Evolutionary conservation across 2,113 vertebrate genomes (phyloP).

Genomic region (Chelonoidis abingdonii): DNA sequence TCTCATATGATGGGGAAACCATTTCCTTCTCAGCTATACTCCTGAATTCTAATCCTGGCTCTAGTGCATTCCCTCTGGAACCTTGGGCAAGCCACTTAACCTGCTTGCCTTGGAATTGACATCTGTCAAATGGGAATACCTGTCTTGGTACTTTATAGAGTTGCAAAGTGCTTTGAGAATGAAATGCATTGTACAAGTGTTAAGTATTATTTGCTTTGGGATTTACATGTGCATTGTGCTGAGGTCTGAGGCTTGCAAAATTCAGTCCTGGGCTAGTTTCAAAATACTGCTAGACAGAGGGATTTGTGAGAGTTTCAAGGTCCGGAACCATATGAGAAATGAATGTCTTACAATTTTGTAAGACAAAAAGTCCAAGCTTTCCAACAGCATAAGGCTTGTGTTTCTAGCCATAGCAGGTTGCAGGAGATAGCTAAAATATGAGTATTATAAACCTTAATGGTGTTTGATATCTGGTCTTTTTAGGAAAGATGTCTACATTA

Average conservation of each 20-base stretch:
- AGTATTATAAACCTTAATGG: not conserved
- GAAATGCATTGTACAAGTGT: not conserved
- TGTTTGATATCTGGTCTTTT: not conserved
- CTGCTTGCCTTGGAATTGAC: not conserved
- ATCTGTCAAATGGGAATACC: not conserved
- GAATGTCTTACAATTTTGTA: not conserved
- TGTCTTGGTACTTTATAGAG: not conserved
- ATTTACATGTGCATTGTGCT: not conserved
- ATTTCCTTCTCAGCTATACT: not conserved
- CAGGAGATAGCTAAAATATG: not conserved
- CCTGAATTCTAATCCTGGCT: not conserved
- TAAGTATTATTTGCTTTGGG: not conserved
- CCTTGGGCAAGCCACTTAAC: not conserved
- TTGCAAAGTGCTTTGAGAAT: not conserved
- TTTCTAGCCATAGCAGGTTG: not conserved
- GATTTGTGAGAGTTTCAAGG: not conserved
- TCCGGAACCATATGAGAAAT: not conserved
- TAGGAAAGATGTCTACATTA: not conserved
- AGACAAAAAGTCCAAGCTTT: not conserved
- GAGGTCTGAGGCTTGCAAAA: not conserved
- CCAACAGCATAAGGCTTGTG: not conserved
- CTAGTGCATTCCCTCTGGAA: not conserved
- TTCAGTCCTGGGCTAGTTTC: not conserved
- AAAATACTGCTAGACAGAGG: not conserved
- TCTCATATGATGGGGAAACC: not conserved